Conservation (phyloP, 2,113 vertebrate species). For the Callopanchax toddi region DNA sequence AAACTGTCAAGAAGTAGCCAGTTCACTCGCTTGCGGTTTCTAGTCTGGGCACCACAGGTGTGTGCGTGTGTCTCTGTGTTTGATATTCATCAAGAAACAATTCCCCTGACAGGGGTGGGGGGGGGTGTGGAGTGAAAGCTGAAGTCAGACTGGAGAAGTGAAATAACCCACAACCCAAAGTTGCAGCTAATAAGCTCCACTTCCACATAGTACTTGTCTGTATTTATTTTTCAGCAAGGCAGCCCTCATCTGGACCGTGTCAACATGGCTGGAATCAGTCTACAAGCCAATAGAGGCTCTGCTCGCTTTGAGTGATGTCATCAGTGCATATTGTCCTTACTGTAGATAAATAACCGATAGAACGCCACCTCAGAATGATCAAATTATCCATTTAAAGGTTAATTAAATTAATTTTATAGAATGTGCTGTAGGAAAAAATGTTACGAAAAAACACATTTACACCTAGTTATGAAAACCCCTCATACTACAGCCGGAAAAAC, state of each 20-base stretch:
- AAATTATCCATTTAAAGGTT: no score
- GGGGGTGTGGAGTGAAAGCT: slow-evolving; percentile 3
- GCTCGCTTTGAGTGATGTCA: no score
- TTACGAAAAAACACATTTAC: slow-evolving; percentile 17
- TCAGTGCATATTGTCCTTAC: no score
- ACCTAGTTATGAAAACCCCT: slow-evolving; percentile 24
- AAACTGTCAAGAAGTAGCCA: slow-evolving; percentile 30
- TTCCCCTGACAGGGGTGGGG: slow-evolving; percentile 25
- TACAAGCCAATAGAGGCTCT: slow-evolving; percentile 40
- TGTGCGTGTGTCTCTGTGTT: slow-evolving; percentile 21
- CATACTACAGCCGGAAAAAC: slow-evolving; percentile 21
- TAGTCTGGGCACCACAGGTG: background rate
- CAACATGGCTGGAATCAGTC: slow-evolving; percentile 53
- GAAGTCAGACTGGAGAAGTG: slow-evolving; percentile 30
- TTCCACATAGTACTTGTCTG: slow-evolving; percentile 35
- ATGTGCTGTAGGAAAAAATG: background rate
- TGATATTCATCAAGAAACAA: slow-evolving; percentile 48
- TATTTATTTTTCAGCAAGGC: slow-evolving; percentile 51
- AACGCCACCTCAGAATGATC: no score
- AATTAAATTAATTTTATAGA: background rate
- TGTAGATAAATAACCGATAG: no score
- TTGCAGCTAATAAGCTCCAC: slow-evolving; percentile 48
- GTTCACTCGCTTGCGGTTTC: slow-evolving; percentile 36
- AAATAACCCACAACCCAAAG: slow-evolving; percentile 44
- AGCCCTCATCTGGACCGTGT: slow-evolving; percentile 43